phyloP scores from a whole-genome alignment of 2,888 invertebrate genomes.

The Gandaritis pyraliata region DNA sequence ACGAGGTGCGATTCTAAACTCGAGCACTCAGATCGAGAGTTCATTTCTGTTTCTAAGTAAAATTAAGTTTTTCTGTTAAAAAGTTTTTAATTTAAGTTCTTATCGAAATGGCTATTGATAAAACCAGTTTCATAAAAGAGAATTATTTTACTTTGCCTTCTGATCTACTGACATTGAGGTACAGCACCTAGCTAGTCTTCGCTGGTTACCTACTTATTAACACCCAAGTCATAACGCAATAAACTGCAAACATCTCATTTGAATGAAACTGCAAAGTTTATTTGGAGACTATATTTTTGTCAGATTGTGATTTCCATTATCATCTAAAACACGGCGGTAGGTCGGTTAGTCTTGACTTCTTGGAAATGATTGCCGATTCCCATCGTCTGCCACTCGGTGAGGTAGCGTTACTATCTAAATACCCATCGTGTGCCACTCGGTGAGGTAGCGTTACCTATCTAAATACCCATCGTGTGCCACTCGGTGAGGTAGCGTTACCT shows the following conservation, averaged over 20 bases:
- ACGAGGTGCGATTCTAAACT: slow-evolving; percentile 12
- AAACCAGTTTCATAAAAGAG: slow-evolving; percentile 24
- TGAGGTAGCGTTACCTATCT: no score
- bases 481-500: no score
- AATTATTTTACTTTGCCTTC: slow-evolving; percentile 25
- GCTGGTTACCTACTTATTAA: not conserved
- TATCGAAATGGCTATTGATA: slow-evolving; percentile 29
- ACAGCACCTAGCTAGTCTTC: slow-evolving; percentile 1
- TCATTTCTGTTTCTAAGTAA: slow-evolving; percentile 26
- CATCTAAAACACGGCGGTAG: not conserved
- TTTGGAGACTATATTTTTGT: not conserved
- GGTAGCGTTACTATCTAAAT: no score
- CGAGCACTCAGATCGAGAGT: slow-evolving; percentile 19
- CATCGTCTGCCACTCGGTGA: no score
- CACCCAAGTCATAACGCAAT: no score
- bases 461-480: no score
- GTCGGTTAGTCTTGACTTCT: no score
- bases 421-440: no score
- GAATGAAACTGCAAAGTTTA: not conserved
- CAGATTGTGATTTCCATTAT: not conserved
- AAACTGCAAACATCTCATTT: not conserved
- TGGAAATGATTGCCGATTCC: no score
- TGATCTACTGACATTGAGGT: slow-evolving; percentile 10
- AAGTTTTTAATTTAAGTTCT: slow-evolving; percentile 28
- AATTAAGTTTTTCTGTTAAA: slow-evolving; percentile 25